Percentiles rank a stretch among this genome's conserved stretches.
These are phyloP conservation scores for Leptodirus hochenwartii DNA, from an alignment of 2,888 invertebrate genomes.

Conservation along the genomic window DNA sequence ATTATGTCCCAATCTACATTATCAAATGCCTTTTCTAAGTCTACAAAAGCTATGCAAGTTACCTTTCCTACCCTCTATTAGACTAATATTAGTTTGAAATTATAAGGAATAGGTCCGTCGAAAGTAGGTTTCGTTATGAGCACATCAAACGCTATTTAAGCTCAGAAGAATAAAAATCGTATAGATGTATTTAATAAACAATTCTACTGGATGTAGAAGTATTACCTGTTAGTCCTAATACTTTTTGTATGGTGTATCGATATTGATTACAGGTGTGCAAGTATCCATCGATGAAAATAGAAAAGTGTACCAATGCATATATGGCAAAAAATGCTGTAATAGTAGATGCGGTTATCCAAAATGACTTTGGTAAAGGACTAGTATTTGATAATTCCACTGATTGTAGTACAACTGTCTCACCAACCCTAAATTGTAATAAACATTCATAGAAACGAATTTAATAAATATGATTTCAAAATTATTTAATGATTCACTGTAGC, in stretches of 20 bases:
- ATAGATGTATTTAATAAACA: too few species aligned
- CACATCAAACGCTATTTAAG: too few species aligned
- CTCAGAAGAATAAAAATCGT: too few species aligned
- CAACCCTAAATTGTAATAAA: slow-evolving; percentile 48
- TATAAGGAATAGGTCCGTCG: too few species aligned
- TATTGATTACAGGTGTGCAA: slow-evolving; percentile 42
- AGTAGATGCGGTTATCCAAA: slow-evolving; percentile 49
- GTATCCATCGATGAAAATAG: slow-evolving; percentile 54
- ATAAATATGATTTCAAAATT: neutral
- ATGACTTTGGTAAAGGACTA: slow-evolving; percentile 37
- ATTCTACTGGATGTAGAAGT: too few species aligned
- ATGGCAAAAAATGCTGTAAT: slow-evolving; percentile 42
- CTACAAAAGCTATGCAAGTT: too few species aligned
- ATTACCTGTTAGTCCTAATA: too few species aligned
- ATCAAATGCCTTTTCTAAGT: too few species aligned
- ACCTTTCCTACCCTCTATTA: too few species aligned
- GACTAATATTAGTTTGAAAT: too few species aligned
- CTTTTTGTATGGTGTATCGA: neutral
- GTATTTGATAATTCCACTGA: slow-evolving; percentile 38
- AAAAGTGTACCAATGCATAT: slow-evolving; percentile 48
- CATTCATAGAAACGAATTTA: slow-evolving; percentile 12
- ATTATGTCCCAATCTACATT: too few species aligned
- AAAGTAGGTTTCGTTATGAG: too few species aligned
- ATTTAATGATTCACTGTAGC: neutral
- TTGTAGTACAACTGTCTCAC: slow-evolving; percentile 46